A percentile compares a stretch with the other conserved stretches of the same genome.
Evolutionary conservation across 2,888 invertebrate genomes (phyloP).

Genomic region (Lepeophtheirus nordmannii): DNA sequence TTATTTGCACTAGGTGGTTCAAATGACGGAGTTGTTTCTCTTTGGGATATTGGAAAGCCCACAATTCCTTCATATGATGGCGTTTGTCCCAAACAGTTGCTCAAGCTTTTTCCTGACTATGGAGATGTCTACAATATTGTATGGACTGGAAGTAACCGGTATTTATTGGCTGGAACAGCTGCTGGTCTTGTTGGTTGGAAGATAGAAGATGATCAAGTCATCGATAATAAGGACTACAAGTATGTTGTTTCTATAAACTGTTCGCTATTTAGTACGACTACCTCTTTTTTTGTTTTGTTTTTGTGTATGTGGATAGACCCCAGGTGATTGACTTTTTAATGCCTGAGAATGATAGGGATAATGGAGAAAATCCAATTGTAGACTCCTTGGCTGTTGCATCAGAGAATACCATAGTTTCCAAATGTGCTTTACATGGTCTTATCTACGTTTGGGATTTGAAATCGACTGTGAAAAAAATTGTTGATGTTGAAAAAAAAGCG

Average conservation of each 20-base stretch:
- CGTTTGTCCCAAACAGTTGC: slow-evolving; percentile 9
- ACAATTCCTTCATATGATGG: slow-evolving; percentile 27
- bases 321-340: slow-evolving; percentile 21
- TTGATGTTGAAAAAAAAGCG: slow-evolving; percentile 5
- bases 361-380: slow-evolving; percentile 27
- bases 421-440: slow-evolving; percentile 28
- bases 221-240: slow-evolving; percentile 20
- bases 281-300: background rate
- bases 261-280: background rate
- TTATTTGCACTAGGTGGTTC: slow-evolving; percentile 28
- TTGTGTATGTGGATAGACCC: slow-evolving; percentile 15
- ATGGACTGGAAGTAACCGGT: slow-evolving; percentile 26
- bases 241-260: background rate
- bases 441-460: slow-evolving; percentile 27
- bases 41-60: slow-evolving; percentile 29
- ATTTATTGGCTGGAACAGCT: slow-evolving; percentile 28
- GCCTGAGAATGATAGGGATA: slow-evolving; percentile 22
- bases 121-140: slow-evolving; percentile 28
- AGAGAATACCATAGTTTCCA: slow-evolving; percentile 27
- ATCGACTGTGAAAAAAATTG: slow-evolving; percentile 16
- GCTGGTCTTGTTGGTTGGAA: slow-evolving; percentile 28
- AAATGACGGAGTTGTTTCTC: slow-evolving; percentile 29
- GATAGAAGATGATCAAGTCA: slow-evolving; percentile 26
- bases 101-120: slow-evolving; percentile 25
- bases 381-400: slow-evolving; percentile 27